A percentile compares a stretch with the other conserved stretches of the same genome.
phyloP scores from a whole-genome alignment of 2,797 vertebrate genomes.

The Hyperoplus lanceolatus region DNA sequence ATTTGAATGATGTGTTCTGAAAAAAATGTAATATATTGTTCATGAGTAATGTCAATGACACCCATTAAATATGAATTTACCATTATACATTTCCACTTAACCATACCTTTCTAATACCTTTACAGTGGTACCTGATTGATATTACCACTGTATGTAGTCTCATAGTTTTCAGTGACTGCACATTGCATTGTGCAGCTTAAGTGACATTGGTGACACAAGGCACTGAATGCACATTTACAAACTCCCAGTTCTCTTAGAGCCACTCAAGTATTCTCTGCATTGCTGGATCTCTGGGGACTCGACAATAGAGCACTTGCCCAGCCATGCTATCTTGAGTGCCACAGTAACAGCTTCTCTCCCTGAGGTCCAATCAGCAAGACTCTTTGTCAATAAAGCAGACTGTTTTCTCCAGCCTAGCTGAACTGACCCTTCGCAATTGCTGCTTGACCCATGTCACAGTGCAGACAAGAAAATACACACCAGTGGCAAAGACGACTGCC shows the following conservation, averaged over 20 bases:
- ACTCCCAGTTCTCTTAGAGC: constrained; percentile 39
- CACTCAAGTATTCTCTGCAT: constrained; percentile 45
- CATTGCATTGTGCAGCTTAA: constrained; percentile 19
- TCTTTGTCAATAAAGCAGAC: constrained; percentile 78
- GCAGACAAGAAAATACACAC: constrained; percentile 65
- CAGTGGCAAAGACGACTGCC: constrained; percentile 26
- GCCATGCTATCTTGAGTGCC: constrained; percentile 71
- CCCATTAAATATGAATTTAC: background rate
- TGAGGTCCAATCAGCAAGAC: constrained; percentile 72
- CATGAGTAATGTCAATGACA: background rate
- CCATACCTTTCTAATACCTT: background rate
- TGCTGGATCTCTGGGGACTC: constrained; percentile 22
- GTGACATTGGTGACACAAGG: constrained; percentile 48
- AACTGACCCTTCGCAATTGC: constrained; percentile 72
- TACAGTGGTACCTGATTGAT: background rate
- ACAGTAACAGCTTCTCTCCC: constrained; percentile 76
- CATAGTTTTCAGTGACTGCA: constrained; percentile 21
- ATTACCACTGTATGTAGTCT: constrained; percentile 16
- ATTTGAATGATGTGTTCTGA: background rate
- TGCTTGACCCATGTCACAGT: constrained; percentile 71
- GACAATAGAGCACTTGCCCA: constrained; percentile 28
- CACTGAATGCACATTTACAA: constrained; percentile 46
- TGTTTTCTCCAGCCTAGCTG: constrained; percentile 68
- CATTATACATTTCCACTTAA: background rate
- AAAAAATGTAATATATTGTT: background rate